Base-by-base conservation (phyloP, 35 echinoderm and acorn worm genomes). In the Diadema setosum region DNA sequence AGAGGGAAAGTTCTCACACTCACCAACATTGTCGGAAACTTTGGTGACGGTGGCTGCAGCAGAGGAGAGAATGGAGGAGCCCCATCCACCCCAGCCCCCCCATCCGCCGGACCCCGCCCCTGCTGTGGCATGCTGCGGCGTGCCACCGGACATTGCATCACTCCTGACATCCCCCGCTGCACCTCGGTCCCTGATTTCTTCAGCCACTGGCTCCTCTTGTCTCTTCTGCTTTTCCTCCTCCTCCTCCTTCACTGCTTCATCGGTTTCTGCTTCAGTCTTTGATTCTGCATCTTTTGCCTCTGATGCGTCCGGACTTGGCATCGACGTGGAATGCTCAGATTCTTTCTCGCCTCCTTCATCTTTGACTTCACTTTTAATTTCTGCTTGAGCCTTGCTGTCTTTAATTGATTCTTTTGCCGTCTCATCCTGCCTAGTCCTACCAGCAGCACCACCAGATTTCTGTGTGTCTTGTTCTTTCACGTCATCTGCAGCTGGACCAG, bases 31-130 rank as follows among this genome's bases (percentile, higher is more conserved):
- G 23, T 85, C 61, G 17, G 70, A 93, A 5, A 99, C 89, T 70
- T 81, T 73, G 44, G 96, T 92, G 15, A 99, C 96, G 42, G 90
- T 92, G 20, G 94, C 81, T 82, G 94, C 84, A 42, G 94, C 94
- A 31, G 96, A 95, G 15, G 92, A 86, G 3, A 94, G 21, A 30
- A 91, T 48, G 1, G 96, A 99, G 80, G 93, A 85, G 6, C 96
- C 96, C 96, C 96, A 99, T 42, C 96, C 89, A 24, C 87, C 88
- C 91, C 95, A 93, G 24, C 96, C 96, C 85, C 93, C 85, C 25
- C 60, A 60, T 15, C 91, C 87, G 65, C 78, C 63, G 31, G 20
- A 18, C 18, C 27, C 30, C 39, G 67, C 67, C 25, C 34, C 7
- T 78, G 73, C 39, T 33, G 63, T 33, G 29, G 63, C 63, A 67